Evolutionary conservation across 2,888 invertebrate genomes (phyloP).

Genomic region (Rhagium mordax): DNA sequence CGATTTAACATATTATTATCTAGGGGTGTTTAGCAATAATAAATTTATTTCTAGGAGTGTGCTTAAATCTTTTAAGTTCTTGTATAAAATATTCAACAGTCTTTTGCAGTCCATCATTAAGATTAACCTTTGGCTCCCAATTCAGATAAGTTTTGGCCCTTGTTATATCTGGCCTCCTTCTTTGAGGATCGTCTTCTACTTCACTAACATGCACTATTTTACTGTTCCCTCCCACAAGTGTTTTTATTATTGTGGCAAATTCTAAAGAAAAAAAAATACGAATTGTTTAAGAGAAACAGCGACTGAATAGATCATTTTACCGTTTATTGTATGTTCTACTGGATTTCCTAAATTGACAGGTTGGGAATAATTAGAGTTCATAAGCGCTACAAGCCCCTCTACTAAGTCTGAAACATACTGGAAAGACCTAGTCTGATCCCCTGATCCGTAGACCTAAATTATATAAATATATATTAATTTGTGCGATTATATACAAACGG

Average conservation of each 20-base stretch:
- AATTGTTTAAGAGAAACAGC: background rate
- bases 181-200: conserved; percentile 96
- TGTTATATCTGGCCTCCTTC: conserved; percentile 93
- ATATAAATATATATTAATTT: conserved; percentile 30
- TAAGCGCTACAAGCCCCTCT: conserved; percentile 91
- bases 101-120: conserved; percentile 89
- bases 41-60: conserved; percentile 70
- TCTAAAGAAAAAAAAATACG: conserved; percentile 72
- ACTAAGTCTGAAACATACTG: conserved; percentile 98
- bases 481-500: too few species aligned
- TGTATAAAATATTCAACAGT: conserved; percentile 95
- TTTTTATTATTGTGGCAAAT: conserved; percentile 89
- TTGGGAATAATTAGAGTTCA: conserved; percentile 93
- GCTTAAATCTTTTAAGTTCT: conserved; percentile 81
- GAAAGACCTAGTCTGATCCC: conserved; percentile 95
- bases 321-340: conserved; percentile 95
- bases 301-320: conserved; percentile 67
- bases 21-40: conserved; percentile 42
- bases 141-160: conserved; percentile 87
- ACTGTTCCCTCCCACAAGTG: conserved; percentile 89
- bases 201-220: conserved; percentile 87
- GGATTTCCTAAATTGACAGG: conserved; percentile 99
- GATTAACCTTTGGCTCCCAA: conserved; percentile 91
- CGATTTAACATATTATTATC: background rate
- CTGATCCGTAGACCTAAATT: conserved; percentile 85